These are phyloP conservation scores for Danionella cerebrum DNA, from an alignment of 2,113 vertebrate species.

Conservation along the genomic window DNA sequence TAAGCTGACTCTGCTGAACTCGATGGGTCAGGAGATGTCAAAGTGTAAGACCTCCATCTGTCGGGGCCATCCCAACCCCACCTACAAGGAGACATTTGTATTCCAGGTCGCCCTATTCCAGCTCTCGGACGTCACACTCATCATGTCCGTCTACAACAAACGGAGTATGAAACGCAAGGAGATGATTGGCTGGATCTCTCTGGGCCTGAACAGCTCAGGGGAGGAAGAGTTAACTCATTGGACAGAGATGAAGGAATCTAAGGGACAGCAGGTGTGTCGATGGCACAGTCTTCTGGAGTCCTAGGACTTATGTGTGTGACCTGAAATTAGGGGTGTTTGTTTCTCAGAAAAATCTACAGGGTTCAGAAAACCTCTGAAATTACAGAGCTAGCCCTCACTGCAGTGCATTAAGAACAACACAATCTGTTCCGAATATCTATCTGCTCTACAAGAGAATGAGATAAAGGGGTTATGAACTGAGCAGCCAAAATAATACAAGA, in stretches of 20 bases:
- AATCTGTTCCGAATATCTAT: not conserved
- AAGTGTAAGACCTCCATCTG: constrained; percentile 96
- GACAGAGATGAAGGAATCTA: constrained; percentile 96
- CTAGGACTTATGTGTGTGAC: constrained; percentile 47
- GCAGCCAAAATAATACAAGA: too few species aligned
- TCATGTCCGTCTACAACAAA: constrained; percentile 94
- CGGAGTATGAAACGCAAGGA: constrained; percentile 98
- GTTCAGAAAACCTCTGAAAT: not conserved
- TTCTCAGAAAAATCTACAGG: not conserved
- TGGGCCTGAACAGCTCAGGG: constrained; percentile 96
- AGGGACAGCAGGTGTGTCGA: constrained; percentile 92
- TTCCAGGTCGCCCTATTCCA: constrained; percentile 98
- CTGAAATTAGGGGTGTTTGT: not conserved
- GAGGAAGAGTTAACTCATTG: constrained; percentile 94
- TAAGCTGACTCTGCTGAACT: constrained; percentile 93
- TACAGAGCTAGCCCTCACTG: constrained; percentile 17
- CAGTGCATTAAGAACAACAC: constrained; percentile 13
- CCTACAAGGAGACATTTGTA: constrained; percentile 95
- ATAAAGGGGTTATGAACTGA: not conserved
- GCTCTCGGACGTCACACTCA: constrained; percentile 94
- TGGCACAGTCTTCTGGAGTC: constrained; percentile 94
- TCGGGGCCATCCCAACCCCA: constrained; percentile 90
- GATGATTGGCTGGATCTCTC: constrained; percentile 97
- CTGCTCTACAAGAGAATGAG: not conserved
- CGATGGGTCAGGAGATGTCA: constrained; percentile 99